Percentiles rank a stretch among this genome's conserved stretches.
These are phyloP conservation scores for Drosophila sturtevanti DNA, from an alignment of 1,140 invertebrate species.

Conservation along the genomic window DNA sequence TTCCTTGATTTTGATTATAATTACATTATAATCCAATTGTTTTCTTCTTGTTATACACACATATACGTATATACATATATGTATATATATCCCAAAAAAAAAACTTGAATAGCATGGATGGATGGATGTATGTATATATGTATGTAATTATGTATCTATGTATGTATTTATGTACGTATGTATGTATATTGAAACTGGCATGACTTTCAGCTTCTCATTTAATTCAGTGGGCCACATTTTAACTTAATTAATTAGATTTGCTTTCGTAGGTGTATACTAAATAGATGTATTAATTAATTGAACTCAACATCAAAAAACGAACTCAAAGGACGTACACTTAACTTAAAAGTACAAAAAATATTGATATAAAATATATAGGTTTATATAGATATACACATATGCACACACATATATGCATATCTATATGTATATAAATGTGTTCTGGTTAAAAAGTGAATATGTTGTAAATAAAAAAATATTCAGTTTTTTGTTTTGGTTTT, in stretches of 20 bases:
- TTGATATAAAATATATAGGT: slow-evolving; percentile 53
- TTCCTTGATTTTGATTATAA: not conserved
- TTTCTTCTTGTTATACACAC: not conserved
- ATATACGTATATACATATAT: too few species aligned
- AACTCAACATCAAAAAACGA: slow-evolving; percentile 65
- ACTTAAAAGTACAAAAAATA: slow-evolving; percentile 43
- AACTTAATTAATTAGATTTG: slow-evolving; percentile 12
- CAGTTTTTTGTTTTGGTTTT: slow-evolving; percentile 38
- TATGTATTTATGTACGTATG: not conserved
- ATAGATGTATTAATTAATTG: slow-evolving; percentile 49
- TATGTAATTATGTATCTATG: not conserved
- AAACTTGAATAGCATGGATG: not conserved
- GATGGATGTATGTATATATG: not conserved
- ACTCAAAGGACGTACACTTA: slow-evolving; percentile 79
- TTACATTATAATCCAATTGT: not conserved
- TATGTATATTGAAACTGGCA: not conserved
- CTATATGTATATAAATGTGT: slow-evolving; percentile 21
- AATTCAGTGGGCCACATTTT: not conserved
- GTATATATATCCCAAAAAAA: not conserved
- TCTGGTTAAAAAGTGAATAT: slow-evolving; percentile 46
- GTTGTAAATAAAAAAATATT: slow-evolving; percentile 62
- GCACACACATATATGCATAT: slow-evolving; percentile 15
- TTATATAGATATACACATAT: not conserved
- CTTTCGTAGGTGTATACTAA: slow-evolving; percentile 46
- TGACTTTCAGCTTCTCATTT: slow-evolving; percentile 4